Evolutionary conservation across 2,888 invertebrate species (phyloP).

Genomic region (Caenorhabditis japonica): DNA sequence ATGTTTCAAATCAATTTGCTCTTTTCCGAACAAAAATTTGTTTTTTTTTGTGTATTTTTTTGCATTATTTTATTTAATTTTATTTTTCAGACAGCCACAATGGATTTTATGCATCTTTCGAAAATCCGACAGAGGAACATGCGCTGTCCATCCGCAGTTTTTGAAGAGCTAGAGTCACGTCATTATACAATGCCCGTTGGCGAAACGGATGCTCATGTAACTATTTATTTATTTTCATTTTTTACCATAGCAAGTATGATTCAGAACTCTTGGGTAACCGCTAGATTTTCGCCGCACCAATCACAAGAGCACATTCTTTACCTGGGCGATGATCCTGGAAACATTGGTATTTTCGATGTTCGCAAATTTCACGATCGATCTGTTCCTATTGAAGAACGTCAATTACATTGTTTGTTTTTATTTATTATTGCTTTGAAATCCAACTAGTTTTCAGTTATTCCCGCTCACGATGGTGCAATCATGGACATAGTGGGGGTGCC

Average conservation of each 20-base stretch:
- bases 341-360: slow-evolving; percentile 50
- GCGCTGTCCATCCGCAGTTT: slow-evolving; percentile 24
- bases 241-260: neutral
- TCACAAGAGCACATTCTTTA: slow-evolving; percentile 43
- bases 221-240: neutral
- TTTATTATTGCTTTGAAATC: neutral
- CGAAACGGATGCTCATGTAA: slow-evolving; percentile 30
- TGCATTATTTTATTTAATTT: neutral
- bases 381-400: slow-evolving; percentile 20
- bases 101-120: slow-evolving; percentile 24
- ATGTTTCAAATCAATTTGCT: slow-evolving; percentile 21
- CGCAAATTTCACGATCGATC: slow-evolving; percentile 31
- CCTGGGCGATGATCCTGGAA: slow-evolving; percentile 52
- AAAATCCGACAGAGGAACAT: slow-evolving; percentile 12
- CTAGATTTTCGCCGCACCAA: slow-evolving; percentile 35
- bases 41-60: neutral
- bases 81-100: slow-evolving; percentile 1
- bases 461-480: slow-evolving; percentile 52
- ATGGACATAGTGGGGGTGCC: slow-evolving; percentile 56
- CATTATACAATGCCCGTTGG: slow-evolving; percentile 42
- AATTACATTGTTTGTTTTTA: slow-evolving; percentile 29
- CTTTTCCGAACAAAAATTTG: neutral
- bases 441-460: slow-evolving; percentile 37
- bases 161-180: slow-evolving; percentile 40
- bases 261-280: slow-evolving; percentile 53